These are phyloP conservation scores for Perizoma flavofasciatum DNA, from an alignment of 2,888 invertebrate species.

Conservation along the genomic window DNA sequence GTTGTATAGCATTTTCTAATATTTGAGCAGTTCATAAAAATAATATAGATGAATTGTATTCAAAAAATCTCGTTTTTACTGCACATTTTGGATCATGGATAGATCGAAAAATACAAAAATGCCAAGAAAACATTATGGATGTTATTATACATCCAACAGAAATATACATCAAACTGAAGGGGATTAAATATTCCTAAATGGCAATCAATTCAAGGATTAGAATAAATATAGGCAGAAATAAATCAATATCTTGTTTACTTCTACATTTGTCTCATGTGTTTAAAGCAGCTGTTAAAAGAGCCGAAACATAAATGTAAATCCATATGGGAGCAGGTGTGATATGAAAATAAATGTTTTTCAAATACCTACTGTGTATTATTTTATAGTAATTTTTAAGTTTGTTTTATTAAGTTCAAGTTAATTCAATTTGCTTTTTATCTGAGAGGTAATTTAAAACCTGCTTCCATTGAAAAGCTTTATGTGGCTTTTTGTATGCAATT, in stretches of 20 bases:
- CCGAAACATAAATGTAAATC: constrained; percentile 24
- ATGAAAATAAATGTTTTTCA: constrained; percentile 34
- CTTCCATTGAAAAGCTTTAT: constrained; percentile 64
- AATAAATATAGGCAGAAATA: neutral
- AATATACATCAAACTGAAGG: too few relatives aligned
- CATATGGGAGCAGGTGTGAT: constrained; percentile 44
- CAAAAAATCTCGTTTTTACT: too few relatives aligned
- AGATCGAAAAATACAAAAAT: too few relatives aligned
- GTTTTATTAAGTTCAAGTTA: constrained; percentile 12
- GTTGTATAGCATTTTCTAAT: too few relatives aligned
- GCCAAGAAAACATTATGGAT: too few relatives aligned
- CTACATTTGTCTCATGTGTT: neutral
- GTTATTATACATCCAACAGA: too few relatives aligned
- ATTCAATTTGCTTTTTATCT: constrained; percentile 9
- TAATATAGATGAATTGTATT: too few relatives aligned
- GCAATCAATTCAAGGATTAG: neutral
- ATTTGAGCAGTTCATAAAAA: too few relatives aligned
- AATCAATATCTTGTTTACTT: neutral
- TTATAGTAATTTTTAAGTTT: constrained; percentile 35
- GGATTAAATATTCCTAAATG: too few relatives aligned
- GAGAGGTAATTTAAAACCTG: constrained; percentile 53
- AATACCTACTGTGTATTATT: constrained; percentile 32
- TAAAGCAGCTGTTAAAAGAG: constrained; percentile 29
- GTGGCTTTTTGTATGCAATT: constrained; percentile 41
- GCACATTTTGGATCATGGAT: too few relatives aligned